Conservation (phyloP, 2,888 invertebrate species). For the Altica lythri region DNA sequence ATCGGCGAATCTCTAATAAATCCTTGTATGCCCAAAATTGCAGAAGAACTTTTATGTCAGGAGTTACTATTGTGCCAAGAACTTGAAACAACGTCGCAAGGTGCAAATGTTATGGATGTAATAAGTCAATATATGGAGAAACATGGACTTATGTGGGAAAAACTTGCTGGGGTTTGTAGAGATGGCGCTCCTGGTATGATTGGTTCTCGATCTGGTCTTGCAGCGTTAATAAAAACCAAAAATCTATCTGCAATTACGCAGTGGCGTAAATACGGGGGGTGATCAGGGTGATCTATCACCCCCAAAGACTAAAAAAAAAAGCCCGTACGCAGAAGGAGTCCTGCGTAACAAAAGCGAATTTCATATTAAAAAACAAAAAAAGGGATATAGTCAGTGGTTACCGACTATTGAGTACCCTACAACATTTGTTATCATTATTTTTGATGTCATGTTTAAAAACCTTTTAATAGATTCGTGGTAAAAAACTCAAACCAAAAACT, state of each 20-base stretch:
- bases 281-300: too few relatives aligned
- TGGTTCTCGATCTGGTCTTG: slow-evolving; percentile 34
- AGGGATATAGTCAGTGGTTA: too few relatives aligned
- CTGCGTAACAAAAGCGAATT: too few relatives aligned
- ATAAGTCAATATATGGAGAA: neutral
- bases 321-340: too few relatives aligned
- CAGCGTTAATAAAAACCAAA: slow-evolving; percentile 34
- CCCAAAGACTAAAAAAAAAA: too few relatives aligned
- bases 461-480: too few relatives aligned
- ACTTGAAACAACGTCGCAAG: neutral
- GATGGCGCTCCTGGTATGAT: slow-evolving; percentile 35
- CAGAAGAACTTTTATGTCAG: neutral
- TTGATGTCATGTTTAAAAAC: too few relatives aligned
- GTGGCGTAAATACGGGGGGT: too few relatives aligned
- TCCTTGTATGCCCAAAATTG: neutral
- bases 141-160: slow-evolving; percentile 11
- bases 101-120: neutral
- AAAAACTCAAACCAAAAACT: too few relatives aligned
- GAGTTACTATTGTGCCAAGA: neutral
- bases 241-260: slow-evolving; percentile 33
- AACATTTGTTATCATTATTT: too few relatives aligned
- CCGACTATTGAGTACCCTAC: too few relatives aligned
- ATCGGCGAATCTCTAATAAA: neutral
- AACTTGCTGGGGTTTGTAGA: slow-evolving; percentile 32
- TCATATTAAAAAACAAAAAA: too few relatives aligned